Base-by-base conservation (phyloP, 2,797 vertebrate genomes). In the Furcifer pardalis region DNA sequence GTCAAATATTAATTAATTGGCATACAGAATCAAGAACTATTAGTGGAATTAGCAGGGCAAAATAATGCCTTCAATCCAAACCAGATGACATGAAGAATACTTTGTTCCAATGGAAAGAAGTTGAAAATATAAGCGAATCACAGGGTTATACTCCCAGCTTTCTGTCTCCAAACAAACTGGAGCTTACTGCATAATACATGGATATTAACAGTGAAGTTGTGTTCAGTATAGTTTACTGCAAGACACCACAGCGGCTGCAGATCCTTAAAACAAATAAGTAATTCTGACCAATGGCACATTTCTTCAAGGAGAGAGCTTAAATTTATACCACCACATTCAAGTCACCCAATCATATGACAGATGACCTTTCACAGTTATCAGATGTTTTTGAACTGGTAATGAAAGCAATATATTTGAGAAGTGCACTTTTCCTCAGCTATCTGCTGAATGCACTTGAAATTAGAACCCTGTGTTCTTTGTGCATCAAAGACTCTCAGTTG, bases 381-480 rank as follows among this genome's bases (percentile, higher is more conserved):
- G 87, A 81, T 0, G 44, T 82, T 87, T 91, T 87, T 2, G 21
- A 86, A 90, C 30, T 85, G 0, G 77, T 78, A 21, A 46, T 85
- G 85, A 62, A 88, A 93, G 72, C 21, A 88, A 65, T 56, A 62
- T 74, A 62, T 63, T 63, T 2, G 7, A 2, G 1, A 10, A 80
- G 89, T 92, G 90, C 21, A 40, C 15, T 90, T 92, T 86, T 84
- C 66, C 76, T 72, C 86, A 35, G n/a, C 60, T 91, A 88, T 82
- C 27, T 3, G 83, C 84, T 89, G 81, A 90, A 92, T 87, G 8
- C 25, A 90, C 32, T 27, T 46, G 25, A 89, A 35, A 21, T 89
- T 23, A 77, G 15, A 73, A 87, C 4, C 10, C 87, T 32, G 85
- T 73, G 62, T 79, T 63, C 15, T 84, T 92, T 85, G 15, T 32